Conservation (phyloP, 2,797 vertebrate genomes). For the Graptemys geographica region DNA sequence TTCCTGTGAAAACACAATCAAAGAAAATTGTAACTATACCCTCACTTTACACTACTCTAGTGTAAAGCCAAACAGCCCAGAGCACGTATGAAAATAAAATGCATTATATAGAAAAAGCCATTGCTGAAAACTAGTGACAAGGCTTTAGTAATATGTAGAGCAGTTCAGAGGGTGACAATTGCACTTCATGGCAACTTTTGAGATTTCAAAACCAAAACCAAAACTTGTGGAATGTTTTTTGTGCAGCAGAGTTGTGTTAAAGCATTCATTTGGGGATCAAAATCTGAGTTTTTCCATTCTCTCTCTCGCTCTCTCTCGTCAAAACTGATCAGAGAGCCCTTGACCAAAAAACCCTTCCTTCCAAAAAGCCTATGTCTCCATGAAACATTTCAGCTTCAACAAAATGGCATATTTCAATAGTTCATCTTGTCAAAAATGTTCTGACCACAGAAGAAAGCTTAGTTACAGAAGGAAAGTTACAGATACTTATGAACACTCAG, state of each 20-base stretch:
- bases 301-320: background rate
- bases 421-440: background rate
- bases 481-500: background rate
- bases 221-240: background rate
- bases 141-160: background rate
- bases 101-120: too few relatives aligned
- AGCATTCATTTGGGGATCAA: background rate
- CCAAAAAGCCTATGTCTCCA: background rate
- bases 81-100: background rate
- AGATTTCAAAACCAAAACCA: background rate
- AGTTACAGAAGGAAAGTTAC: background rate
- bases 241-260: background rate
- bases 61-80: background rate
- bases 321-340: background rate
- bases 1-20: background rate
- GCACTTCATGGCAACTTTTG: background rate
- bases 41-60: background rate
- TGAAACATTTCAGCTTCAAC: slow-evolving; percentile 1
- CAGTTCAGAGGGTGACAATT: background rate
- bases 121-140: background rate
- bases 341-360: background rate
- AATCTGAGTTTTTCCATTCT: background rate
- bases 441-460: background rate
- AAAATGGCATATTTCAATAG: background rate
- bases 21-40: background rate